phyloP scores from a whole-genome alignment of 2,888 invertebrate genomes.

The Hyposoter dolosus region DNA sequence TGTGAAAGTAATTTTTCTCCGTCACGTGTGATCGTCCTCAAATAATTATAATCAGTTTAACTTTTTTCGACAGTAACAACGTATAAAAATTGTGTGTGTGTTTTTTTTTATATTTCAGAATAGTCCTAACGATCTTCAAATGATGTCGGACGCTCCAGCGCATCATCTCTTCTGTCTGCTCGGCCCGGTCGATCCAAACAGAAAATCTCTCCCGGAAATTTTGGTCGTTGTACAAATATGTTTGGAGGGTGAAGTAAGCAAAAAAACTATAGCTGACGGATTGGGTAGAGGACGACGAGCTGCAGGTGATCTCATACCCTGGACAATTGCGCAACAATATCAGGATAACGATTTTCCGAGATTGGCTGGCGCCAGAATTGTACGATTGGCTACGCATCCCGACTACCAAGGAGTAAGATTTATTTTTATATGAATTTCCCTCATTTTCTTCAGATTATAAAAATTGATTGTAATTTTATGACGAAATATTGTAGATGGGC shows the following conservation, averaged over 20 bases:
- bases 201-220: slow-evolving; percentile 93
- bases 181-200: slow-evolving; percentile 92
- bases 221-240: slow-evolving; percentile 96
- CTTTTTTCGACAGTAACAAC: too few species aligned
- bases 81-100: not conserved
- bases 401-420: slow-evolving; percentile 94
- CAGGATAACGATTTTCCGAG: slow-evolving; percentile 97
- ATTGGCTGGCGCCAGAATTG: slow-evolving; percentile 95
- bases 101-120: slow-evolving; percentile 87
- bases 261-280: slow-evolving; percentile 90
- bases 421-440: slow-evolving; percentile 11
- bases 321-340: slow-evolving; percentile 99
- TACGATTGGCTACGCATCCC: slow-evolving; percentile 99
- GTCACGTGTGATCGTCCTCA: too few species aligned
- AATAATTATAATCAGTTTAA: not conserved
- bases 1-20: not conserved
- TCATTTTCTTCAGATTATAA: not conserved
- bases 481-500: slow-evolving; percentile 91
- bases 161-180: slow-evolving; percentile 98
- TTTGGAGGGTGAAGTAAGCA: slow-evolving; percentile 91
- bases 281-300: slow-evolving; percentile 95
- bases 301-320: slow-evolving; percentile 98
- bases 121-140: slow-evolving; percentile 98
- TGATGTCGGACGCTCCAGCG: slow-evolving; percentile 99
- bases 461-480: not conserved